Conservation (phyloP, 1,140 invertebrate genomes). For the Zaprionus africanus region DNA sequence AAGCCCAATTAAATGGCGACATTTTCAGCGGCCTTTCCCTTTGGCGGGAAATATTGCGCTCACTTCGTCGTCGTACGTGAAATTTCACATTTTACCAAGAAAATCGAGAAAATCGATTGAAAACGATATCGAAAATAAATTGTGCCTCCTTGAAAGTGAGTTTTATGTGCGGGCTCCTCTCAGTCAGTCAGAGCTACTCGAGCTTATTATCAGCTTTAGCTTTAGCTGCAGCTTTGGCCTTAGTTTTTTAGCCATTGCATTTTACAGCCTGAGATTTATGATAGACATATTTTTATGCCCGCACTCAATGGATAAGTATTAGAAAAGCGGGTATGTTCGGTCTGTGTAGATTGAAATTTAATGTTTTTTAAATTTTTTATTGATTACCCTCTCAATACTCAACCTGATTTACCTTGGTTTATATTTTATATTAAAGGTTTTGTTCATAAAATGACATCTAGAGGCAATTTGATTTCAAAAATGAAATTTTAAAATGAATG, state of each 20-base stretch:
- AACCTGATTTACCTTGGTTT: too few species aligned
- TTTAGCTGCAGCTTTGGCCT: not conserved
- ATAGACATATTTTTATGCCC: slow-evolving; percentile 28
- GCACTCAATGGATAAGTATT: not conserved
- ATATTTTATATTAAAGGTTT: too few species aligned
- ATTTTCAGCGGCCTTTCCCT: slow-evolving; percentile 3
- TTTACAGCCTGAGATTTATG: slow-evolving; percentile 57
- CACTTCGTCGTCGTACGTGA: slow-evolving; percentile 2
- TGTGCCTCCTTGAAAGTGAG: slow-evolving; percentile 60
- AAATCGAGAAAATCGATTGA: slow-evolving; percentile 35
- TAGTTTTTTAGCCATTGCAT: slow-evolving; percentile 25
- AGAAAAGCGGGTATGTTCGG: not conserved
- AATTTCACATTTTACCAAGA: slow-evolving; percentile 23
- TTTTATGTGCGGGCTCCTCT: slow-evolving; percentile 46
- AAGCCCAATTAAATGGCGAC: slow-evolving; percentile 55
- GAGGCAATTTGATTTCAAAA: too few species aligned
- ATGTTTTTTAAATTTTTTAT: too few species aligned
- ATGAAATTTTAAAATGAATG: too few species aligned
- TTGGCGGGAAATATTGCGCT: slow-evolving; percentile 8
- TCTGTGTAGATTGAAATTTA: too few species aligned
- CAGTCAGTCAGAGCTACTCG: slow-evolving; percentile 35
- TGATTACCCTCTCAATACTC: too few species aligned
- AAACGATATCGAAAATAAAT: slow-evolving; percentile 72
- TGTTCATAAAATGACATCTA: too few species aligned
- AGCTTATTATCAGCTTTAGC: slow-evolving; percentile 5